These are phyloP conservation scores for Psettodes erumei DNA, from an alignment of 2,113 vertebrate genomes.

Conservation along the genomic window DNA sequence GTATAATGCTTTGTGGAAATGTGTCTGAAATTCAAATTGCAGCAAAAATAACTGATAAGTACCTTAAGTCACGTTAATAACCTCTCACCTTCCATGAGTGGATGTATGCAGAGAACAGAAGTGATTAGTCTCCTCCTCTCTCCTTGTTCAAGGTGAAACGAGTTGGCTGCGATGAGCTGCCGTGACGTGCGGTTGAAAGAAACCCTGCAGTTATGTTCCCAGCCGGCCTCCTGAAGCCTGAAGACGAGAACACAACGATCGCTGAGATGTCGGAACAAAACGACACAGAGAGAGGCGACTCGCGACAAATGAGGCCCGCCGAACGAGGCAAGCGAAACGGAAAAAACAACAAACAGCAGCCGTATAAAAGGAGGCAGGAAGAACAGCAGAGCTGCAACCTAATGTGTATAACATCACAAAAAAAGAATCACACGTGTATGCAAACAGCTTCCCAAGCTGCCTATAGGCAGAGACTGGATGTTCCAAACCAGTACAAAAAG, in stretches of 20 bases:
- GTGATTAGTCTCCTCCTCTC: neutral
- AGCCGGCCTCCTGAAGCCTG: too few species aligned
- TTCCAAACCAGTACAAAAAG: too few species aligned
- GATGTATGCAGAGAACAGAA: neutral
- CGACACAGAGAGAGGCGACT: too few species aligned
- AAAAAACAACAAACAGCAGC: neutral
- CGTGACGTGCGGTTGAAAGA: neutral
- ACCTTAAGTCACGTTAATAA: too few species aligned
- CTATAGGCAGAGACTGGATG: too few species aligned
- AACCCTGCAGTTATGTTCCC: neutral
- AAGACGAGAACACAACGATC: neutral
- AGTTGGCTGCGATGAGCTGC: neutral
- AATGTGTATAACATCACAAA: neutral
- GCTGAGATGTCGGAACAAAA: neutral
- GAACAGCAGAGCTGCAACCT: neutral
- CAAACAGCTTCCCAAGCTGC: neutral
- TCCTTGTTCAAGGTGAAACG: neutral
- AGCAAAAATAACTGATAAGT: neutral
- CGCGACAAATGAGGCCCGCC: neutral
- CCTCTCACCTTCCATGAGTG: too few species aligned
- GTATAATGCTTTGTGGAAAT: neutral
- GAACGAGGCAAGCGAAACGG: neutral
- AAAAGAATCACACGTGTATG: neutral
- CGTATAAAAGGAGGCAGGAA: neutral
- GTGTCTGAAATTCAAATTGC: neutral